Conservation (phyloP, 2,113 vertebrate genomes). For the Egretta garzetta region DNA sequence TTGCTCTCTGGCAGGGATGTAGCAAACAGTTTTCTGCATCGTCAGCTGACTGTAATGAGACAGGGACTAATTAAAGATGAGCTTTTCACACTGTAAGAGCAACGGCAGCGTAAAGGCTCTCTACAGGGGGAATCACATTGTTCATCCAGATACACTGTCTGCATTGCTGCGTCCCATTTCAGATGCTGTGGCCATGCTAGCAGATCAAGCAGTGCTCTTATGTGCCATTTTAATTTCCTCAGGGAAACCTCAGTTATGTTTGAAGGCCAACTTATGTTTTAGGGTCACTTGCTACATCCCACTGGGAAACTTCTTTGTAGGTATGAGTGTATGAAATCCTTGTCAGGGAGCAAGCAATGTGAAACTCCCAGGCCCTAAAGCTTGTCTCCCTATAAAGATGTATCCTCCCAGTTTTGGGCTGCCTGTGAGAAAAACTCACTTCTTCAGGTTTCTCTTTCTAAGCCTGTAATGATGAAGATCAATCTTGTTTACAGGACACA, state of each 20-base stretch:
- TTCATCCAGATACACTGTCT: neutral
- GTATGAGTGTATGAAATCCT: neutral
- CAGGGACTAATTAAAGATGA: neutral
- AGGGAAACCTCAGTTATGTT: neutral
- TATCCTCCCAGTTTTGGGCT: neutral
- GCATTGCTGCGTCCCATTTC: neutral
- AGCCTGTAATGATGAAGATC: neutral
- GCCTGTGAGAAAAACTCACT: neutral
- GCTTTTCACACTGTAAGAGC: neutral
- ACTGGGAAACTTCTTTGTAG: neutral
- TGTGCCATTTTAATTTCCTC: neutral
- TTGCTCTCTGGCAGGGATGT: neutral
- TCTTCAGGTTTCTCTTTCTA: neutral
- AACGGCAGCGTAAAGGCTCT: neutral
- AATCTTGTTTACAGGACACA: neutral
- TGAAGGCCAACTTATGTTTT: neutral
- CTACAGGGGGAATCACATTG: rapidly evolving
- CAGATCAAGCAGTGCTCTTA: neutral
- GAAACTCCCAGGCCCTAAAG: neutral
- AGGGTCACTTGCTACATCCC: neutral
- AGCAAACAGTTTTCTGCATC: neutral
- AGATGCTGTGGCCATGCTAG: neutral
- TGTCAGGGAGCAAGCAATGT: rapidly evolving
- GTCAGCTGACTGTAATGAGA: neutral
- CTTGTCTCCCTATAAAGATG: neutral